Percentiles rank a stretch among this genome's conserved stretches.
Evolutionary conservation across 2,797 vertebrate genomes (phyloP).

Genomic region (Falco naumanni): DNA sequence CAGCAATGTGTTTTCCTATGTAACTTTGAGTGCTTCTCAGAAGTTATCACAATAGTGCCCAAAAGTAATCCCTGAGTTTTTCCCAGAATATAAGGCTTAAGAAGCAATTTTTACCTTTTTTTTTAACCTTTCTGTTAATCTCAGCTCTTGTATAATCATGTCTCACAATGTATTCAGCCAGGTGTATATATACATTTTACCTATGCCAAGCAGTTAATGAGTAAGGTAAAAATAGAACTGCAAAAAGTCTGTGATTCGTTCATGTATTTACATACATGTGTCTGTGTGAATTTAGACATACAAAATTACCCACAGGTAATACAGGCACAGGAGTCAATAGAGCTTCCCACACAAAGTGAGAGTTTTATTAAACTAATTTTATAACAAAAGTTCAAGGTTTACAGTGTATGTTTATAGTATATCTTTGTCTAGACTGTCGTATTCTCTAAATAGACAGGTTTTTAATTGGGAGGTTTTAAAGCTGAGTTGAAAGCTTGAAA

Average conservation of each 20-base stretch:
- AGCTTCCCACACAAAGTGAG: neutral
- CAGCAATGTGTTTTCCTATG: slow-evolving; percentile 23
- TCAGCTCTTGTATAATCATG: neutral
- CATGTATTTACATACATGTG: neutral
- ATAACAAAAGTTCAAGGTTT: neutral
- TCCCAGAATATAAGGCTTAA: slow-evolving; percentile 50
- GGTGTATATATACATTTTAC: neutral
- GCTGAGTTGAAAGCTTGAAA: neutral
- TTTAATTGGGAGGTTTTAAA: neutral
- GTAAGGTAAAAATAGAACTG: slow-evolving; percentile 18
- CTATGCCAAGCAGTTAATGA: slow-evolving; percentile 43
- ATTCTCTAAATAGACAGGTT: slow-evolving; percentile 24
- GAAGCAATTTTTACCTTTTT: neutral
- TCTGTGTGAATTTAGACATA: neutral
- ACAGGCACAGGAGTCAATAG: neutral
- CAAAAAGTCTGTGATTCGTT: neutral
- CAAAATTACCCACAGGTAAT: neutral
- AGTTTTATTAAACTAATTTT: slow-evolving; percentile 14
- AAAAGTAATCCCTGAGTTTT: slow-evolving; percentile 57
- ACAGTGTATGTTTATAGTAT: neutral
- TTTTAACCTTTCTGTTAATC: slow-evolving; percentile 41
- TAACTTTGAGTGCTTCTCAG: slow-evolving; percentile 61
- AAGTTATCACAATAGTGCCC: slow-evolving; percentile 44
- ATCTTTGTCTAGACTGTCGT: neutral
- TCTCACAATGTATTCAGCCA: neutral